Base-by-base conservation (phyloP, 2,888 invertebrate species). In the Nomada fucata region DNA sequence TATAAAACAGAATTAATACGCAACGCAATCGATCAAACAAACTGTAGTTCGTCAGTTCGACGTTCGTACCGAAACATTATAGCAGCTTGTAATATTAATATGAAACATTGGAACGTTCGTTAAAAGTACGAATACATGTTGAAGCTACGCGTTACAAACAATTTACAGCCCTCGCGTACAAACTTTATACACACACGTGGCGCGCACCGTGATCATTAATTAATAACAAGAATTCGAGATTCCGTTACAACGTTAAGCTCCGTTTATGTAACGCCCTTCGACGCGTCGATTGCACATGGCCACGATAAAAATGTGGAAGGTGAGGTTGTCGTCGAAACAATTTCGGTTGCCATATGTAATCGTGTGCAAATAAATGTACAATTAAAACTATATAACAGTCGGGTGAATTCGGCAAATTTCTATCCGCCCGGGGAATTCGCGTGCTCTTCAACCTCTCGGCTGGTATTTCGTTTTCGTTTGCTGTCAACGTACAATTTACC, bases 1-100 rank as follows among this genome's bases (percentile, higher is more conserved):
- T 18, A 23, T 61, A 15, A 26, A 61, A 74, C 36, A 3, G 9
- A 9, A 10, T 47, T n/a, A 55, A 13, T 23, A 20, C 29, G 53
- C 44, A 61, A 76, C 44, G 53, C 2, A 26, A 69, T 53, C 53
- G 15, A 15, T n/a, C 15, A 72, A 50, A 52, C 20, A 64, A 63
- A 64, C 29, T 23, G n/a, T n/a, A 61, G 63, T 69, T 20, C 47
- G 61, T 69, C n/a, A 13, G 60, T 26, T 26, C 26, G n/a, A n/a
- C 47, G 57, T 18, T 20, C 23, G 42, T 44, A 20, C 10, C 20
- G 15, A 65, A 15, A 29, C 23, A 47, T 23, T 20, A 20, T 47
- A 55, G 29, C 60, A 50, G 7, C 10, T 47, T 57, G 10, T 11
- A 57, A 47, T 50, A 50, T 53, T n/a, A 53, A 67, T 23, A n/a